Evolutionary conservation across 37 sponge, comb jelly and placozoan genomes (phyloP).

Genomic region (Ephydatia muelleri): DNA sequence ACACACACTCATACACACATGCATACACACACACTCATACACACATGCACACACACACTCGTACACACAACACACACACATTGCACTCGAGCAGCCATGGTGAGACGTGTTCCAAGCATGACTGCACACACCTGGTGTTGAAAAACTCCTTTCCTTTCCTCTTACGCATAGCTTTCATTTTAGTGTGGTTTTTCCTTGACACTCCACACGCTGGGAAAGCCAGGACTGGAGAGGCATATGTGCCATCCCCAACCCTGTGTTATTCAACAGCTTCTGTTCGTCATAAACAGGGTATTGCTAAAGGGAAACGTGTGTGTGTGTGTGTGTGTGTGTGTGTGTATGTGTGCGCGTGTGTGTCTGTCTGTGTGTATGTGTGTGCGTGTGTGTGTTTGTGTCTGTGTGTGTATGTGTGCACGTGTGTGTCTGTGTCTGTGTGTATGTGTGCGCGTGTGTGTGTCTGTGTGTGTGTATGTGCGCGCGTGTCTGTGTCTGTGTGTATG

Average conservation of each 20-base stretch:
- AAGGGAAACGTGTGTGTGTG: too few species aligned
- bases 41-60: constrained; percentile 19
- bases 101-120: neutral
- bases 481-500: neutral
- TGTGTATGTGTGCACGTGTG: too few species aligned
- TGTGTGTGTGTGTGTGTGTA: too few species aligned
- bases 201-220: constrained; percentile 50
- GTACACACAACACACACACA: neutral
- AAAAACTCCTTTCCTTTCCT: neutral
- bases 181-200: neutral
- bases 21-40: constrained; percentile 28
- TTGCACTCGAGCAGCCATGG: too few species aligned
- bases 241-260: constrained; percentile 17
- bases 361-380: too few species aligned
- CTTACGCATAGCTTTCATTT: neutral
- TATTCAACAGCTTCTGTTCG: constrained; percentile 43
- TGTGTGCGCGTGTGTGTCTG: too few species aligned
- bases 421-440: too few species aligned
- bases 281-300: constrained; percentile 42
- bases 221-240: constrained; percentile 54
- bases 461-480: neutral
- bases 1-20: constrained; percentile 31
- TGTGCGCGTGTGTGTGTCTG: too few species aligned
- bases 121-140: neutral
- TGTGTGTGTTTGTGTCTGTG: too few species aligned